Conservation (phyloP, 2,113 vertebrate genomes). For the Saccopteryx bilineata region DNA sequence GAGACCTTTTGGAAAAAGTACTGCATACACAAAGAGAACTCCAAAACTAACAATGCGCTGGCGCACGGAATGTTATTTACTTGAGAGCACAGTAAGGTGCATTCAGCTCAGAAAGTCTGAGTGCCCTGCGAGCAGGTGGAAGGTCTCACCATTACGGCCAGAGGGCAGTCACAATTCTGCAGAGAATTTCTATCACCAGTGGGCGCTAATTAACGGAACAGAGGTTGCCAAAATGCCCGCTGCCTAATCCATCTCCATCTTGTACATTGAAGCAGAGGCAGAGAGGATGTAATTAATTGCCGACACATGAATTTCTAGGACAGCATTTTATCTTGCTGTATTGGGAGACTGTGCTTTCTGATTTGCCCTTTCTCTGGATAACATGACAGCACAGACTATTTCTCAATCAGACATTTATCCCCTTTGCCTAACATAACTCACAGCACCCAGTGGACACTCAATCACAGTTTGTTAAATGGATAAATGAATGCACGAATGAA, state of each 20-base stretch:
- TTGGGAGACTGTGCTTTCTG: neutral
- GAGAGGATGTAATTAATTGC: neutral
- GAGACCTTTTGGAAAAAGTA: slow-evolving; percentile 63
- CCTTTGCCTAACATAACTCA: neutral
- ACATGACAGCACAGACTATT: neutral
- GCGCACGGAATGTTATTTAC: slow-evolving; percentile 32
- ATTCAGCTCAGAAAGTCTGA: neutral
- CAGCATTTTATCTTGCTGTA: neutral
- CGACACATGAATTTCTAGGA: neutral
- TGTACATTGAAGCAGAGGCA: neutral
- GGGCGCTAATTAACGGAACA: neutral
- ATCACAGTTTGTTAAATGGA: neutral
- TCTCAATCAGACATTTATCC: neutral
- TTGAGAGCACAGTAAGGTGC: slow-evolving; percentile 1
- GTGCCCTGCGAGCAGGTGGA: neutral
- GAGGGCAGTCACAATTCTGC: neutral
- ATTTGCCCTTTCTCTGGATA: neutral
- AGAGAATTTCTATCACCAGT: neutral
- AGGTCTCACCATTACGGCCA: neutral
- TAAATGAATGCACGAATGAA: neutral
- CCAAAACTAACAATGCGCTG: slow-evolving; percentile 67
- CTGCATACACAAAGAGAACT: slow-evolving; percentile 21
- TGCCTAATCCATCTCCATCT: neutral
- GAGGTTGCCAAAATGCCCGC: neutral
- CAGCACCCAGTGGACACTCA: neutral